Base-by-base conservation (phyloP, 1,140 invertebrate genomes). In the Xylocopa sonorina region DNA sequence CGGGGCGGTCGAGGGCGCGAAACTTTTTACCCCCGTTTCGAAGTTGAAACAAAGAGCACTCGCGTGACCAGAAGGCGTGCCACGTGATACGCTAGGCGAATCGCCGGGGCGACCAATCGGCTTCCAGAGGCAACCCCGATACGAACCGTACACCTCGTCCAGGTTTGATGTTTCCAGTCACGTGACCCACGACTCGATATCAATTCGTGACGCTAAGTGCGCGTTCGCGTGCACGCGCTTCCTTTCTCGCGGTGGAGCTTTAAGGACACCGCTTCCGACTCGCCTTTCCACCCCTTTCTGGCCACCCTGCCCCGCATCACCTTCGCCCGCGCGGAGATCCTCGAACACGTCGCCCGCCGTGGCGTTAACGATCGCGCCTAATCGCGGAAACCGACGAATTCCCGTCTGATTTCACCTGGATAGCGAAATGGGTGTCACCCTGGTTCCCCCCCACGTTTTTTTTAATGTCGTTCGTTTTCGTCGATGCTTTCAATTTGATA, bases 1-100 rank as follows among this genome's bases (percentile, higher is more conserved):
- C 6, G 7, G 7, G 55, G 32, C 27, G n/a, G 16, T 43, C 43
- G 53, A 18, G 48, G 16, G 57, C 43, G 53, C 24, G 48, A 76
- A 78, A 82, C 50, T 80, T 53, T 67, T 41, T 58, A 82, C 51
- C 68, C 66, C 38, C 53, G n/a, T 62, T 82, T 72, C 58, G 53
- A 63, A 57, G 58, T 32, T 50, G 79, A 81, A 84, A 74, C 69
- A 74, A 80, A 89, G 86, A 88, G 81, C 78, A 74, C 51, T 90
- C 68, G 88, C 90, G 90, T 91, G 90, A 90, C 89, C 88, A 84
- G 90, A 90, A 88, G 90, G 90, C 90, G 89, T 90, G 86, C 80
- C 89, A 82, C 88, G 87, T 87, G 90, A 90, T 87, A 90, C 81
- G 86, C 86, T 88, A 86, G 81, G 87, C 71, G 83, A 81, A 86